Conservation (phyloP, 2,797 vertebrate species). For the Cynodonichthys magdalenae region DNA sequence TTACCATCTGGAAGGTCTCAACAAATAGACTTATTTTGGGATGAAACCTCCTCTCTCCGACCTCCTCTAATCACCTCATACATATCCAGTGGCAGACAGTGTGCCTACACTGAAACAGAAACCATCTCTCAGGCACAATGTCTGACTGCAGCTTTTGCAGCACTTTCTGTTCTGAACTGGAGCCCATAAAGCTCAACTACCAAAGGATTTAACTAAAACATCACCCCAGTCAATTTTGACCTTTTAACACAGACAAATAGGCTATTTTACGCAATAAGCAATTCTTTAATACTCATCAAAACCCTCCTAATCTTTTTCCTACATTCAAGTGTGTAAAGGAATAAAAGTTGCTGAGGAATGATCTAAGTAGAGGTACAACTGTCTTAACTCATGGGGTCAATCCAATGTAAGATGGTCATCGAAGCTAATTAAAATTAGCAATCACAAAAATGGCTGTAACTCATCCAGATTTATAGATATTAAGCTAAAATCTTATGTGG, state of each 20-base stretch:
- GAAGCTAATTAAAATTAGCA: too few relatives aligned
- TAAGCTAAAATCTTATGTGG: too few relatives aligned
- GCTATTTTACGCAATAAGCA: too few relatives aligned
- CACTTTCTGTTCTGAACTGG: conserved; percentile 41
- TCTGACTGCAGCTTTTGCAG: conserved; percentile 25
- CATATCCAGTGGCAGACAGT: conserved; percentile 51
- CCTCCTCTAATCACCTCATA: conserved; percentile 54
- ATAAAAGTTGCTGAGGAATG: too few relatives aligned
- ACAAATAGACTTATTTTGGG: conserved; percentile 32
- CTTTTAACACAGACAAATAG: not conserved
- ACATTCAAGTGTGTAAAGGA: too few relatives aligned
- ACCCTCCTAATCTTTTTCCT: too few relatives aligned
- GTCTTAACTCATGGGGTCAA: too few relatives aligned
- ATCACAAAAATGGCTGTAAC: too few relatives aligned
- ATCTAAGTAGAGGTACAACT: too few relatives aligned
- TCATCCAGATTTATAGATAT: too few relatives aligned
- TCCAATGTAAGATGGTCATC: too few relatives aligned
- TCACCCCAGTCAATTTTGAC: conserved; percentile 4
- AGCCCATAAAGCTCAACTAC: conserved; percentile 16
- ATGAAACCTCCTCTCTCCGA: conserved; percentile 42
- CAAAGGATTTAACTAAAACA: conserved; percentile 32
- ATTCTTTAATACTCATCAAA: too few relatives aligned
- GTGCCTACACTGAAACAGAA: conserved; percentile 59
- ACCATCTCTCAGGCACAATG: conserved; percentile 44
- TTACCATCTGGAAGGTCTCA: conserved; percentile 17